Conservation (phyloP, 2,797 vertebrate genomes). For the Mallotus villosus region DNA sequence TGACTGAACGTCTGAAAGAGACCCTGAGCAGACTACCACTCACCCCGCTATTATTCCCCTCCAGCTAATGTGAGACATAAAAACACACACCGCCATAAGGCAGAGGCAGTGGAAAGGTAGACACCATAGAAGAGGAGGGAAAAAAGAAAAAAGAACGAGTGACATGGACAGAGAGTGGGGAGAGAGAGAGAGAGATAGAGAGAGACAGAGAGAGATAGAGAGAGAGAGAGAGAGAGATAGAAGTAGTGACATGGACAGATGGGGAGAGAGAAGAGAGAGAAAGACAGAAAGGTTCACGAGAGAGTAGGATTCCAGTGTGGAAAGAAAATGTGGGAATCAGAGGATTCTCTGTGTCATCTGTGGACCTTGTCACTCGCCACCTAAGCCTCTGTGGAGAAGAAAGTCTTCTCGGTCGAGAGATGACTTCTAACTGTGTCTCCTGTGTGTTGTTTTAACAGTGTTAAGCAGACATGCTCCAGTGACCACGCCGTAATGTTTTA, state of each 20-base stretch:
- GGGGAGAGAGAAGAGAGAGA: conserved; percentile 41
- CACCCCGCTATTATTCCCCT: conserved; percentile 66
- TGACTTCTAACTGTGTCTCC: conserved; percentile 59
- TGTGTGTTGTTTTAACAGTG: conserved; percentile 49
- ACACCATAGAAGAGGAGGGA: conserved; percentile 51
- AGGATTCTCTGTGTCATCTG: conserved; percentile 61
- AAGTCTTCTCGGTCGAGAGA: conserved; percentile 45
- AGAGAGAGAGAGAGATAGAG: conserved; percentile 54
- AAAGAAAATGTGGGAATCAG: conserved; percentile 53
- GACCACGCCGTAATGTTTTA: conserved; percentile 39
- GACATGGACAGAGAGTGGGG: not conserved
- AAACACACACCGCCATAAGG: conserved; percentile 64
- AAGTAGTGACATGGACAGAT: conserved; percentile 59
- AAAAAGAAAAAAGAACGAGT: conserved; percentile 49
- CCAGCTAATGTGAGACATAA: conserved; percentile 66
- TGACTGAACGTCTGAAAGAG: conserved; percentile 80
- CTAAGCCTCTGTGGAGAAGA: conserved; percentile 47
- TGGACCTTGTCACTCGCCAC: conserved; percentile 28
- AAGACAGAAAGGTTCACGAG: not conserved
- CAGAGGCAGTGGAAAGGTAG: conserved; percentile 70
- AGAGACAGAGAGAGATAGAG: conserved; percentile 60
- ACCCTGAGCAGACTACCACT: conserved; percentile 67
- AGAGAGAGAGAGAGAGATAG: conserved; percentile 29
- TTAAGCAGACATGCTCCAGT: conserved; percentile 43
- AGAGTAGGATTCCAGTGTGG: conserved; percentile 1